Percentiles rank a stretch among this genome's conserved stretches.
Evolutionary conservation across 2,797 vertebrate species (phyloP).

Genomic region (Coluber constrictor): DNA sequence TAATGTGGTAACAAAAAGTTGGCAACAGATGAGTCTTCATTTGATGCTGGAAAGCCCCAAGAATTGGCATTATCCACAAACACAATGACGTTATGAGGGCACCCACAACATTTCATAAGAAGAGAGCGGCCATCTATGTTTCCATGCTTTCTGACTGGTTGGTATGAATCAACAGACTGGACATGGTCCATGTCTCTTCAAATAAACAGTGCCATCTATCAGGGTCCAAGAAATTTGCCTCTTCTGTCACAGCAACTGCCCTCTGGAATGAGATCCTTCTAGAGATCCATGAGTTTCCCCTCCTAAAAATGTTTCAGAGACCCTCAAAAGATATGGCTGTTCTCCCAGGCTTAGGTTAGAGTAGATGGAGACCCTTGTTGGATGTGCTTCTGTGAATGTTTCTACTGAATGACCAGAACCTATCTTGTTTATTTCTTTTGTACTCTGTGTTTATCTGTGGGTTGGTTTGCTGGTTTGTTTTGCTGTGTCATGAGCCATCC

Average conservation of each 20-base stretch:
- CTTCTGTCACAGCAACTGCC: neutral
- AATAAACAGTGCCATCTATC: neutral
- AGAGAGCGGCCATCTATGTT: neutral
- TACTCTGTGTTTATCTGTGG: neutral
- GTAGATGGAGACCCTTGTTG: neutral
- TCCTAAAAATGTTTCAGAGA: neutral
- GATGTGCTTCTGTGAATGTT: neutral
- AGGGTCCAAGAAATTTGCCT: neutral
- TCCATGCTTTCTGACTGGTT: neutral
- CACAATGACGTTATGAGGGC: neutral
- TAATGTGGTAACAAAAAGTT: neutral
- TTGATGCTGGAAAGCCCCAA: neutral
- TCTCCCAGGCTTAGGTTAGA: neutral
- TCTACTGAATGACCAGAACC: neutral
- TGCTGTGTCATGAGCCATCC: neutral
- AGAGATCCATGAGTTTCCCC: neutral
- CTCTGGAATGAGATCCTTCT: neutral
- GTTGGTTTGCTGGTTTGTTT: neutral
- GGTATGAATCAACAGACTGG: neutral
- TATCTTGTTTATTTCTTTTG: neutral
- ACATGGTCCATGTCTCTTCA: neutral
- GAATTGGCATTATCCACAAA: neutral
- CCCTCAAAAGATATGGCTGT: neutral
- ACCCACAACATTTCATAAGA: neutral
- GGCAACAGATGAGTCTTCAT: neutral